These are phyloP conservation scores for Rhingia campestris DNA, from an alignment of 2,888 invertebrate genomes.

Conservation along the genomic window DNA sequence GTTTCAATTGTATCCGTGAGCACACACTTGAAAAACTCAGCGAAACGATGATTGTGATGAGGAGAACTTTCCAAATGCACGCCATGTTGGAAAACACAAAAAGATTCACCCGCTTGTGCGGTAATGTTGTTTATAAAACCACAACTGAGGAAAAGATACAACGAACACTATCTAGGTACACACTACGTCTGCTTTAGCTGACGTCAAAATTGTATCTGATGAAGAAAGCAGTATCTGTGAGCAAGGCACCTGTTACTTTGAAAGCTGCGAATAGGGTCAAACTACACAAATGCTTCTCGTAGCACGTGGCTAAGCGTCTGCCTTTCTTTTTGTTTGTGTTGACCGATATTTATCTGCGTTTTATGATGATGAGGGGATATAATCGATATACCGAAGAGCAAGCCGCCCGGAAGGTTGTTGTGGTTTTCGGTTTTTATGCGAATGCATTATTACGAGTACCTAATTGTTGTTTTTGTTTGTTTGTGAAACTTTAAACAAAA, in stretches of 20 bases:
- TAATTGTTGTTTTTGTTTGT: too few relatives aligned
- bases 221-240: slow-evolving; percentile 12
- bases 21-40: slow-evolving; percentile 9
- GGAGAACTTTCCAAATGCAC: slow-evolving; percentile 5
- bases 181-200: slow-evolving; percentile 6
- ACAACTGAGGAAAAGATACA: not conserved
- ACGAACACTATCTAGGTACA: not conserved
- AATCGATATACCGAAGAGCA: too few relatives aligned
- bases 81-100: slow-evolving; percentile 16
- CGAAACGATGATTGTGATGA: not conserved
- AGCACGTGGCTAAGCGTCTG: not conserved
- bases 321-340: not conserved
- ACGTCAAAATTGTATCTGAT: slow-evolving; percentile 26
- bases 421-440: too few relatives aligned
- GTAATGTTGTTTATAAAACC: not conserved
- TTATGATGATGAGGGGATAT: not conserved
- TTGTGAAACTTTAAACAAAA: too few relatives aligned
- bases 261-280: slow-evolving; percentile 35
- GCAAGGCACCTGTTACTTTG: slow-evolving; percentile 26
- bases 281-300: not conserved
- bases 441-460: too few relatives aligned
- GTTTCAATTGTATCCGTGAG: slow-evolving; percentile 36
- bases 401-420: too few relatives aligned
- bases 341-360: not conserved
- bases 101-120: not conserved